Evolutionary conservation across 2,888 invertebrate species (phyloP).

Genomic region (Orchesellides sinensis): DNA sequence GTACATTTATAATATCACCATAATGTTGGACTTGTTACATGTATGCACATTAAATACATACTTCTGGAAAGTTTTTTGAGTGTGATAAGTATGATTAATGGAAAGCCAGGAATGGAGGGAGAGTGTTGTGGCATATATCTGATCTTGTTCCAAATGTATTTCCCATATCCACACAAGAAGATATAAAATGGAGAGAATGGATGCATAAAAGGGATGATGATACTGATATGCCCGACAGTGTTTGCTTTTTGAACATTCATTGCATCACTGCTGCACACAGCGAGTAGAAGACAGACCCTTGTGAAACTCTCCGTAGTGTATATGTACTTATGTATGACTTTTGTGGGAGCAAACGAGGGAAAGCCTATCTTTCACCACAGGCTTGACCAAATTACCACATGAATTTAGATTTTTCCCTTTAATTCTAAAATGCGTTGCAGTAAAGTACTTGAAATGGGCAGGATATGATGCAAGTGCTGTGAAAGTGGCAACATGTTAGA

Average conservation of each 20-base stretch:
- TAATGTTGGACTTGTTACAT: not conserved
- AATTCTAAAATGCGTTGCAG: constrained; percentile 50
- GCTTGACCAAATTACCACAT: constrained; percentile 59
- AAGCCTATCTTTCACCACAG: constrained; percentile 52
- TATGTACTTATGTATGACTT: not conserved
- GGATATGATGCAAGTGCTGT: constrained; percentile 14
- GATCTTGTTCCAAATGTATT: constrained; percentile 60
- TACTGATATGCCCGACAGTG: constrained; percentile 15
- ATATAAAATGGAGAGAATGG: constrained; percentile 32
- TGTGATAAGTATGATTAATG: constrained; percentile 64
- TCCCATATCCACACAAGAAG: constrained; percentile 51
- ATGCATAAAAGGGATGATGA: constrained; percentile 23
- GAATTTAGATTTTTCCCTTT: constrained; percentile 55
- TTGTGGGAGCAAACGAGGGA: constrained; percentile 7
- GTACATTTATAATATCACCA: not conserved
- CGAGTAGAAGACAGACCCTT: too few species aligned
- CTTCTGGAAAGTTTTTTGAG: constrained; percentile 42
- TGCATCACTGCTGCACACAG: too few species aligned
- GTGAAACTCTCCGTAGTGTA: too few species aligned
- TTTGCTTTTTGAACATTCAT: not conserved
- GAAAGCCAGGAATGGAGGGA: constrained; percentile 33
- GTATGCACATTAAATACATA: constrained; percentile 5
- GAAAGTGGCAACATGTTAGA: not conserved
- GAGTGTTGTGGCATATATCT: constrained; percentile 54
- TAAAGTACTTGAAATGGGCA: constrained; percentile 50